Conservation (phyloP, 2,797 vertebrate genomes). For the Crax fasciolata region DNA sequence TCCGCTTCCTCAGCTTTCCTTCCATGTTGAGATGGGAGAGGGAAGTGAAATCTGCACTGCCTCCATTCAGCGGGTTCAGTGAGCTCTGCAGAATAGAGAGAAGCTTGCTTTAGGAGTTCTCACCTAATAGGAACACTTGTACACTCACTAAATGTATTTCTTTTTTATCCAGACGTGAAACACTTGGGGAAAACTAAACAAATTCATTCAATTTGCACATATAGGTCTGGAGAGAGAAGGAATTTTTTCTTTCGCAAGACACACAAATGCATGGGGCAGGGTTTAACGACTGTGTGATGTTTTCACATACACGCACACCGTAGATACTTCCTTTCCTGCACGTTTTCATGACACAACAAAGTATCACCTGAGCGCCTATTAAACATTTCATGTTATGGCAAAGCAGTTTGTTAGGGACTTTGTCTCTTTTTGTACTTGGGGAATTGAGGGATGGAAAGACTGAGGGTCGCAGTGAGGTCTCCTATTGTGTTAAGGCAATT, state of each 20-base stretch:
- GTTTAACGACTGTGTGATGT: background rate
- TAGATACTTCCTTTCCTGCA: background rate
- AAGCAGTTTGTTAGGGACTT: background rate
- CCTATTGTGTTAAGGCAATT: background rate
- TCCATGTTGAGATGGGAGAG: accelerated
- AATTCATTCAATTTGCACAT: accelerated
- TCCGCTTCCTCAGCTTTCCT: background rate
- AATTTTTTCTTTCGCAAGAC: background rate
- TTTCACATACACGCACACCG: background rate
- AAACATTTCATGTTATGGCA: background rate
- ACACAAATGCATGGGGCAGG: background rate
- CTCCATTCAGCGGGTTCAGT: background rate
- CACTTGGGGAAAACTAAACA: accelerated
- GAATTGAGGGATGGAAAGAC: background rate
- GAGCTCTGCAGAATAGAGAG: background rate
- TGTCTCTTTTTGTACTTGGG: background rate
- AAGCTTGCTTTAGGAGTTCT: background rate
- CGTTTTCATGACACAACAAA: background rate
- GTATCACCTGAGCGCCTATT: background rate
- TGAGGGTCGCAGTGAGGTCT: background rate
- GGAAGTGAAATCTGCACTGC: background rate
- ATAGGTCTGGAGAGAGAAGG: background rate
- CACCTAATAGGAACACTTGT: background rate
- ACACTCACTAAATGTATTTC: background rate
- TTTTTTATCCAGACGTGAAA: background rate